A percentile compares a stretch with the other conserved stretches of the same genome.
phyloP scores from a whole-genome alignment of 1,140 invertebrate species.

The Plectrocnemia conspersa region DNA sequence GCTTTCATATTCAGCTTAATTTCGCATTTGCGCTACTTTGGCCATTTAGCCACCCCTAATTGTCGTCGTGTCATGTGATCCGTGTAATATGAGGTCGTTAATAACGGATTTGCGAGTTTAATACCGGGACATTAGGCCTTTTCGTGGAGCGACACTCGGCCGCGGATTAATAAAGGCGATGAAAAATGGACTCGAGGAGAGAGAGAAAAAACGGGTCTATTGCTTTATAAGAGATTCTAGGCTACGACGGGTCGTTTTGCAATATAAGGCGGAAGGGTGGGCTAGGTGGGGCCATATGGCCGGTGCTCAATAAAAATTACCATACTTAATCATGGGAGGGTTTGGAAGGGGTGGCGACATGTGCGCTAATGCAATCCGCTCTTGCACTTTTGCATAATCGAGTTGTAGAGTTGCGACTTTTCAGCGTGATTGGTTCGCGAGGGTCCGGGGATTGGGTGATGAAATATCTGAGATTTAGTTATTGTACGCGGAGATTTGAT shows the following conservation, averaged over 20 bases:
- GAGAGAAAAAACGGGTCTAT: conserved; percentile 18
- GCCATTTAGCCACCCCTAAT: no score
- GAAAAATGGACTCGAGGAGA: conserved; percentile 19
- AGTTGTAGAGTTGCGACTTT: no score
- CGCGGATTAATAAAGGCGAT: conserved; percentile 22
- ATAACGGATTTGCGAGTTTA: conserved; percentile 7
- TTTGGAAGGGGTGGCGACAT: conserved; percentile 10
- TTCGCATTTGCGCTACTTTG: no score
- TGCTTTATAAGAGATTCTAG: conserved; percentile 22
- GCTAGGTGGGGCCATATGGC: conserved; percentile 31
- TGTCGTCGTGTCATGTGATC: conserved; percentile 6
- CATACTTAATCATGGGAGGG: conserved; percentile 32
- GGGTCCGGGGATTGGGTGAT: no score
- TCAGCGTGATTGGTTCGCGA: no score
- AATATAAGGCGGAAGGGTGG: conserved; percentile 16
- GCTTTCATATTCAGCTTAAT: no score
- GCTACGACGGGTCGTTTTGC: conserved; percentile 8
- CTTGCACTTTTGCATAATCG: conserved; percentile 21
- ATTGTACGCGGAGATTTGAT: no score
- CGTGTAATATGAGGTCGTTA: conserved; percentile 1
- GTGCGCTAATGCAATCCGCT: conserved; percentile 27
- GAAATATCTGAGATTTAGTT: no score
- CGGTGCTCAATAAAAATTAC: conserved; percentile 34
- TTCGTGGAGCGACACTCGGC: neutral
- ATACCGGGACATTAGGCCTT: conserved; percentile 8